Evolutionary conservation across 2,888 invertebrate genomes (phyloP), one percentile per base, ranked within the genome.

Genomic region (Stomorhina lunata): DNA sequence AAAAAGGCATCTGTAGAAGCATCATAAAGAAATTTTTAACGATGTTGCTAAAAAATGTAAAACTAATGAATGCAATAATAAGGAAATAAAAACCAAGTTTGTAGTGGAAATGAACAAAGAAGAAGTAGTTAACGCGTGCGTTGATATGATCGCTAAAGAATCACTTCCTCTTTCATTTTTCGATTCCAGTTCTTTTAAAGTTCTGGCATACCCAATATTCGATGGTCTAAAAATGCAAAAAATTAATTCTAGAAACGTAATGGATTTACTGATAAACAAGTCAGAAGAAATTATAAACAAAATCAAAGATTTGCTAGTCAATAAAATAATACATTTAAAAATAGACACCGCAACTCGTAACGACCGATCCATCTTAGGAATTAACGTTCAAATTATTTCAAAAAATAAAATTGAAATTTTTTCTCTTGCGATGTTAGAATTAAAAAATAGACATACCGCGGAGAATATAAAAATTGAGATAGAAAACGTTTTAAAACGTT

Each of bases 131-230:
- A 34, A 66, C 1, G 66, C 66, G 2, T 66, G 66, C 37, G 7
- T 66, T 5, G 37, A 50, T 12, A 34, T 66, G 50, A 37, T 53
- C 15, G 15, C 22, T n/a, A 66, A 34, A 66, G 22, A 66, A 34
- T 66, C 66, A 10, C 32, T 66, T 15, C 66, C 50, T 0, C 10
- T 66, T 7, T 34, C 15, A 34, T 66, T 66, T 50, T 50, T 66
- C n/a, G 65, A 65, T 6, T 32, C 48, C 0, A 32, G 48, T 45
- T 29, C 32, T 1, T 65, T 48, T 65, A 61, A 22, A 37, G 22
- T 37, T 12, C n/a, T 59, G 6, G n/a, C 37, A 4, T 20, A 45
- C n/a, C 65, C 45, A 10, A 5, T 59, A 37, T 59, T 59, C 9
- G 37, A 59, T 25, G 59, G 34, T 1, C 22, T 59, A n/a, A 22